Evolutionary conservation across 2,113 vertebrate genomes (phyloP), one percentile per base, ranked within the genome.

Genomic region (Barnardius zonarius): DNA sequence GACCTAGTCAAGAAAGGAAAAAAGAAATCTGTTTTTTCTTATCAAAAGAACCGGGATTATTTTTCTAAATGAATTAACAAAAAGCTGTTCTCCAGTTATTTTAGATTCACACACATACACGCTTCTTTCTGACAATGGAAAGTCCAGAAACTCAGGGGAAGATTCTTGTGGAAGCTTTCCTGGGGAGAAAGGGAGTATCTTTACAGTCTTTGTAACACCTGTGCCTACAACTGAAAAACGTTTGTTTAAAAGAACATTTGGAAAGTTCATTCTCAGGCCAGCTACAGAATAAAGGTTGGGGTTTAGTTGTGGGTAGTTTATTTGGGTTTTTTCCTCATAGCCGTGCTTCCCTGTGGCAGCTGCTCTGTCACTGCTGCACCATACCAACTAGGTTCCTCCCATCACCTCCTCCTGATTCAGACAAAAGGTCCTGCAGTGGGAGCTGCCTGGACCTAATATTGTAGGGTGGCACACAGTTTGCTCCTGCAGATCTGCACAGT

Each of bases 41-140:
- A 4, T 4, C 1, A 4, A 25, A 37, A 51, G 10, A 39, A 17
- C 6, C 7, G n/a, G 3, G 7, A 3, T 30, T 35, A 31, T 55
- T 64, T 62, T 46, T 22, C 51, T 46, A 54, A 54, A 73, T 49
- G 2, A 35, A 6, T 44, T 44, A 69, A 57, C 11, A 46, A 70
- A 89, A 61, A 4, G 2, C 2, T 64, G 2, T 74, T 92, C n/a
- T 83, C n/a, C 4, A 46, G 37, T 84, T 59, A 74, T 18, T 59
- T 67, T 23, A 16, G 7, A 10, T 35, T 19, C 41, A 4, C 10
- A 4, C 33, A 8, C 54, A 31, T 17, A 30, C 16, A 7, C 13
- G 28, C 6, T 6, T 14, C 4, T 88, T 88, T 83, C 83, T 83
- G 35, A 79, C 89, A 88, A 31, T 49, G 10, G 6, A 12, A 86